A percentile compares a stretch with the other conserved stretches of the same genome.
These are phyloP conservation scores for Euphydryas editha DNA, from an alignment of 2,888 invertebrate genomes.

Conservation along the genomic window DNA sequence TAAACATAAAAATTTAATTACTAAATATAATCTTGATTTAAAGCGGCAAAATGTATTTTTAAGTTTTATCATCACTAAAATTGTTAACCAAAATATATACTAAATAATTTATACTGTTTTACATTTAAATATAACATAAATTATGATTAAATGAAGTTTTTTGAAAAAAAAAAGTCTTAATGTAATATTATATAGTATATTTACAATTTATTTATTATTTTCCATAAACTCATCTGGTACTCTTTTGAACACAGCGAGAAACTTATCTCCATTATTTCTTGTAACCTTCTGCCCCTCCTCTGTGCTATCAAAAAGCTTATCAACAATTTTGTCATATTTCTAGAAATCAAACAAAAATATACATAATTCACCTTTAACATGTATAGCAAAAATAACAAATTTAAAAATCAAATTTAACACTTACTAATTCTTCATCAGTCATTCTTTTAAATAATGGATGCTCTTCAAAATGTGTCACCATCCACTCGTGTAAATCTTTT, in stretches of 20 bases:
- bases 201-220: slow-evolving; percentile 38
- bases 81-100: background rate
- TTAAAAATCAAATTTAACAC: slow-evolving; percentile 22
- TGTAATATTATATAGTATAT: slow-evolving; percentile 10
- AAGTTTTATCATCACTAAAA: background rate
- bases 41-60: background rate
- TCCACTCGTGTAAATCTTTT: slow-evolving; percentile 98
- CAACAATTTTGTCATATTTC: slow-evolving; percentile 93
- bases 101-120: background rate
- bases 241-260: slow-evolving; percentile 94
- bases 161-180: slow-evolving; percentile 18
- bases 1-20: background rate
- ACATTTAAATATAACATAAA: too few relatives aligned
- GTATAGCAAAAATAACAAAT: background rate
- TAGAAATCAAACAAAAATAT: slow-evolving; percentile 64
- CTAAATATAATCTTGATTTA: background rate
- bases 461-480: slow-evolving; percentile 94
- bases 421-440: slow-evolving; percentile 89
- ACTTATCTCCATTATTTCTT: slow-evolving; percentile 96
- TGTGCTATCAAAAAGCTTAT: slow-evolving; percentile 94
- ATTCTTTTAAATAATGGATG: slow-evolving; percentile 95
- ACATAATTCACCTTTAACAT: background rate
- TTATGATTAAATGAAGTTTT: background rate
- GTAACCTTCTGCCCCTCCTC: slow-evolving; percentile 99
- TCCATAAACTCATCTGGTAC: slow-evolving; percentile 56